Evolutionary conservation across 2,888 invertebrate genomes (phyloP).

Genomic region (Tetropium fuscum): DNA sequence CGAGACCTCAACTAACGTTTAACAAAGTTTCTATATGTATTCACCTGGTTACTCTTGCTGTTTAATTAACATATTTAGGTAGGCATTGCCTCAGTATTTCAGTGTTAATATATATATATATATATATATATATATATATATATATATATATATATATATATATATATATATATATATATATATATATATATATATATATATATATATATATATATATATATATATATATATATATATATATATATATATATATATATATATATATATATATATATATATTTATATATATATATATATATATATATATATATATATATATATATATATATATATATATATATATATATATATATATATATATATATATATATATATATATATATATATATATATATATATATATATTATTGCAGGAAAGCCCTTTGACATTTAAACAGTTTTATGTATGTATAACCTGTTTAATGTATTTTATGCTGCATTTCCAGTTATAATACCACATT

Average conservation of each 20-base stretch:
- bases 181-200: not conserved
- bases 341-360: not conserved
- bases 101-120: not conserved
- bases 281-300: not conserved
- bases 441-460: no score
- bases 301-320: not conserved
- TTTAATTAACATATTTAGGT: no score
- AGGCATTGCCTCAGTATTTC: no score
- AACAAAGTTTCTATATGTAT: no score
- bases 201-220: not conserved
- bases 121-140: not conserved
- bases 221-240: not conserved
- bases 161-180: not conserved
- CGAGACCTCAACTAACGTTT: no score
- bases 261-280: not conserved
- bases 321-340: not conserved
- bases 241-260: not conserved
- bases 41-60: no score
- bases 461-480: no score
- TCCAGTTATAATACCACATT: no score
- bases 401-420: not conserved
- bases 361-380: not conserved
- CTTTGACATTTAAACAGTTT: no score
- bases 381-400: not conserved
- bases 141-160: not conserved